Conservation (phyloP, 1,140 invertebrate species). For the Drosophila leontia region DNA sequence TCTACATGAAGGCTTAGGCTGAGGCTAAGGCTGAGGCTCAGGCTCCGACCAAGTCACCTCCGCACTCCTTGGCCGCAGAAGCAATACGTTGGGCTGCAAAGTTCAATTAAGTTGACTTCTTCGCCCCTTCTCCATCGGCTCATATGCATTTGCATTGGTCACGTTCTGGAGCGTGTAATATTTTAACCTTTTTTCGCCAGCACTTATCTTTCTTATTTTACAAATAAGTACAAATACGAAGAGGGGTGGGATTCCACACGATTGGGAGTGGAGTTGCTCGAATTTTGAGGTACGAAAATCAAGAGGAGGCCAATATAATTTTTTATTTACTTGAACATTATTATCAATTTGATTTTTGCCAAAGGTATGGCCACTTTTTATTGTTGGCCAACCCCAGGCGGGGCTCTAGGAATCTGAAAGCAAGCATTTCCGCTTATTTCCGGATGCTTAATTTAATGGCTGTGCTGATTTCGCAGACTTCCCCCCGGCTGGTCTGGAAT, state of each 20-base stretch:
- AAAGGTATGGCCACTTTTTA: conserved; percentile 26
- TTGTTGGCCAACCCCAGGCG: conserved; percentile 16
- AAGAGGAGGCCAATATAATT: conserved; percentile 31
- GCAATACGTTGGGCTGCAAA: conserved; percentile 71
- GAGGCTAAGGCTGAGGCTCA: not conserved
- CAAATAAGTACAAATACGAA: conserved; percentile 80
- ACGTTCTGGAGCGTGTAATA: conserved; percentile 80
- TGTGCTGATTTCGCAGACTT: conserved; percentile 43
- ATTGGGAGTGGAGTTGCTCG: not conserved
- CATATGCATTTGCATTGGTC: conserved; percentile 83
- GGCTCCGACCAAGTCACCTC: conserved; percentile 2
- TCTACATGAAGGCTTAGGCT: conserved; percentile 71
- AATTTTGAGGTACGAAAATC: not conserved
- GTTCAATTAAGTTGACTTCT: conserved; percentile 81
- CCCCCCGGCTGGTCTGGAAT: not conserved
- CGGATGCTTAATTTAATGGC: conserved; percentile 79
- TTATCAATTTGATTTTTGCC: conserved; percentile 12
- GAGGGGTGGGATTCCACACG: conserved; percentile 40
- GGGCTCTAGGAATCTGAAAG: conserved; percentile 14
- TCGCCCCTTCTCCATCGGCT: conserved; percentile 24
- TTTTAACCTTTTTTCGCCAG: conserved; percentile 51
- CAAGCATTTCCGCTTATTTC: conserved; percentile 66
- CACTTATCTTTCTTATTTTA: conserved; percentile 37
- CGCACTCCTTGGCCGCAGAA: conserved; percentile 48
- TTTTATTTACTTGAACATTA: conserved; percentile 25